These are phyloP conservation scores for Tricholaema leucomelas DNA, from an alignment of 2,113 vertebrate genomes.

Conservation along the genomic window DNA sequence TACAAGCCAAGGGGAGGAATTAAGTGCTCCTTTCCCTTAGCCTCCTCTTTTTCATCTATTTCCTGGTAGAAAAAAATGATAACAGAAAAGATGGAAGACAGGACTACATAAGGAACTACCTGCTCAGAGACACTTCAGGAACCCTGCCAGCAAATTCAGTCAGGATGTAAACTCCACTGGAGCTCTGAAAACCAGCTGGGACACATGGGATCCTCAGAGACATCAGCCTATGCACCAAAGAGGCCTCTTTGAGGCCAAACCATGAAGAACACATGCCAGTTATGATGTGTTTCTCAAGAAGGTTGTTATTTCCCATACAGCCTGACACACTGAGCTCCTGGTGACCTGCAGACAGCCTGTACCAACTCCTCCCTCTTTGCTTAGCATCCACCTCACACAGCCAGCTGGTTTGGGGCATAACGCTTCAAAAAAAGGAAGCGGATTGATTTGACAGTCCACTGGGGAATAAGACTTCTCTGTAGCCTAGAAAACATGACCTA, in stretches of 20 bases:
- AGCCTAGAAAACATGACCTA: constrained; percentile 67
- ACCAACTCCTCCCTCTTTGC: not conserved
- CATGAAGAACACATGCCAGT: fast-evolving
- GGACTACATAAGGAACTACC: not conserved
- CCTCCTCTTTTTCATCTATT: not conserved
- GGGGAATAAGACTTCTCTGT: constrained; percentile 40
- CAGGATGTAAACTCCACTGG: not conserved
- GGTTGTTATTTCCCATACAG: not conserved
- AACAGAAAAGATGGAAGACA: not conserved
- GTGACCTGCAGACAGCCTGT: not conserved
- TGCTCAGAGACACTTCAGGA: not conserved
- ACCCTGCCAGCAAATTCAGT: not conserved
- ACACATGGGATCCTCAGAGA: not conserved
- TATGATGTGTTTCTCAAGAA: not conserved
- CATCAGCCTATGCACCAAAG: fast-evolving
- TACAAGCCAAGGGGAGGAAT: not conserved
- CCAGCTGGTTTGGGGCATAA: constrained; percentile 56
- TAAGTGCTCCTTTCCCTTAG: not conserved
- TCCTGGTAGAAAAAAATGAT: not conserved
- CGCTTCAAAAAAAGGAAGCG: constrained; percentile 2
- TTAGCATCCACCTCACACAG: not conserved
- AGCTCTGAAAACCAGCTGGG: not conserved
- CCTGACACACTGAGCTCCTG: not conserved
- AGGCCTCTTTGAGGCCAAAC: not conserved
- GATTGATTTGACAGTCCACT: constrained; percentile 68